Evolutionary conservation across 2,888 invertebrate genomes (phyloP).

Genomic region (Cantharis rustica): DNA sequence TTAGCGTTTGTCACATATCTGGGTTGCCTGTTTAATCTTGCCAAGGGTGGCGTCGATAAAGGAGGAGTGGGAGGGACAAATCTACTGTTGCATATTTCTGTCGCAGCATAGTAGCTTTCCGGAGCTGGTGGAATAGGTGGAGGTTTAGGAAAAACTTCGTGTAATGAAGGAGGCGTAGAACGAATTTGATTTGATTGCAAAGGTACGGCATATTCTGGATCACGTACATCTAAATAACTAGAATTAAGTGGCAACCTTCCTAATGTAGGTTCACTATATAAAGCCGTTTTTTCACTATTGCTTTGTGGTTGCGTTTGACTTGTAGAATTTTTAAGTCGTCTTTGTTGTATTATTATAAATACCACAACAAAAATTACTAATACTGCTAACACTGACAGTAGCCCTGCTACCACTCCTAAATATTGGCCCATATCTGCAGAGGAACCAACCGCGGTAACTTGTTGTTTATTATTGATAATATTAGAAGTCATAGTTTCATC

Average conservation of each 20-base stretch:
- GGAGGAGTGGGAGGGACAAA: conserved; percentile 55
- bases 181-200: conserved; percentile 60
- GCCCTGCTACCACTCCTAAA: conserved; percentile 53
- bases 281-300: conserved; percentile 52
- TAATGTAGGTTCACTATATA: conserved; percentile 52
- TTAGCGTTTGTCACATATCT: conserved; percentile 47
- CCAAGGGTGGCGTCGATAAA: conserved; percentile 54
- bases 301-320: conserved; percentile 48
- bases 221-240: conserved; percentile 58
- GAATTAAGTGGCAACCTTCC: conserved; percentile 46
- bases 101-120: conserved; percentile 74
- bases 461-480: conserved; percentile 44
- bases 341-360: conserved; percentile 52
- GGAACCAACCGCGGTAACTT: conserved; percentile 50
- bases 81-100: conserved; percentile 64
- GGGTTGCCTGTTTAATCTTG: conserved; percentile 55
- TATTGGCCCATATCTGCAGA: conserved; percentile 48
- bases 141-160: conserved; percentile 65
- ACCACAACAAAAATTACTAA: conserved; percentile 51
- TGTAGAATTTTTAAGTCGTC: conserved; percentile 49
- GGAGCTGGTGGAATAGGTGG: conserved; percentile 70
- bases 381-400: conserved; percentile 50
- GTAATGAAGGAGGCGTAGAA: conserved; percentile 59
- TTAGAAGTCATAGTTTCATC: conserved; percentile 43
- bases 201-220: conserved; percentile 69